phyloP scores from a whole-genome alignment of 1,140 invertebrate genomes.

The Zeugodacus cucurbitae region DNA sequence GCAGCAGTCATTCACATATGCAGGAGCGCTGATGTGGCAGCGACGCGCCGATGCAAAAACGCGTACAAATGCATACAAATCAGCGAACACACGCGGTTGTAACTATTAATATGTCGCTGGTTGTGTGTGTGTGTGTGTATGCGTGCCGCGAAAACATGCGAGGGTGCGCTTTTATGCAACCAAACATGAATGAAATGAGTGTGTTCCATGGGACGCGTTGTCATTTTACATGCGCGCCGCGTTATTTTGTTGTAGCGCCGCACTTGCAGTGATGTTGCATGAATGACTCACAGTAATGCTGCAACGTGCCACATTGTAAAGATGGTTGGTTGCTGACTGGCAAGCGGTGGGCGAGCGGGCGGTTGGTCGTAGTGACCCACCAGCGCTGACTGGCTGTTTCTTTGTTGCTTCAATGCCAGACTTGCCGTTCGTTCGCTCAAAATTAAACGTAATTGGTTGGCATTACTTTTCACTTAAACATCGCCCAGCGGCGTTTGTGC shows the following conservation, averaged over 20 bases:
- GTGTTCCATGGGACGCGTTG: neutral
- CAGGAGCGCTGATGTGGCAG: neutral
- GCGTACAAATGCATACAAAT: conserved; percentile 19
- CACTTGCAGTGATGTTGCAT: conserved; percentile 18
- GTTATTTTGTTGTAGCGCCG: neutral
- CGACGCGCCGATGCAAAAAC: neutral
- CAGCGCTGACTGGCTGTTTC: neutral
- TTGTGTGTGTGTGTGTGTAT: neutral
- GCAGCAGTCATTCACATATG: neutral
- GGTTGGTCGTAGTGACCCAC: neutral
- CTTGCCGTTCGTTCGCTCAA: neutral
- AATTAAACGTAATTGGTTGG: conserved; percentile 37
- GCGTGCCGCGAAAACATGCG: neutral
- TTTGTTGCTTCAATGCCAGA: neutral
- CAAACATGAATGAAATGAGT: neutral
- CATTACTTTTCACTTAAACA: conserved; percentile 37
- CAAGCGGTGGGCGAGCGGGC: neutral
- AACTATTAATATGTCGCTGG: neutral
- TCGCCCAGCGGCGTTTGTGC: neutral
- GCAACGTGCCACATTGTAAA: neutral
- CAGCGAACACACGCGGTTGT: neutral
- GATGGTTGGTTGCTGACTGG: neutral
- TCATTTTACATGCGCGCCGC: neutral
- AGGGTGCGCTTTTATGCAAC: neutral
- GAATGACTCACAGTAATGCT: neutral